Conservation (phyloP, 1,140 invertebrate genomes). For the Armadillidium nasatum region DNA sequence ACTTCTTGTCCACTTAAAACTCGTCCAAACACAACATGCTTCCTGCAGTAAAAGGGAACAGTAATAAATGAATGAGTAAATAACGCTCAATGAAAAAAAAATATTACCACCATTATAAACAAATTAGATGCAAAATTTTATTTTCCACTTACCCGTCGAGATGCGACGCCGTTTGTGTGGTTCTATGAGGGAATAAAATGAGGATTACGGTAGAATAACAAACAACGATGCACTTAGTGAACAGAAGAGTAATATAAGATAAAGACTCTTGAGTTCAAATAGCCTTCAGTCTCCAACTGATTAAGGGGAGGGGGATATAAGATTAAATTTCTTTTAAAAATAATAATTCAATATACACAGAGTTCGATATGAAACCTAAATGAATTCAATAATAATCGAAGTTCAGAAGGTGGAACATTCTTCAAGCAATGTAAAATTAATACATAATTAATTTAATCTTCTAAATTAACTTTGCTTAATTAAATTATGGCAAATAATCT, state of each 20-base stretch:
- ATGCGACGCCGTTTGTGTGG: slow-evolving; percentile 22
- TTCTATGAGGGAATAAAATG: slow-evolving; percentile 20
- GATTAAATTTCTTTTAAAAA: neutral
- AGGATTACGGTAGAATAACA: neutral
- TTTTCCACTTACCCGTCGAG: slow-evolving; percentile 24
- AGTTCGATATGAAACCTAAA: no score
- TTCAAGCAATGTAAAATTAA: no score
- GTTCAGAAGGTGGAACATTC: no score
- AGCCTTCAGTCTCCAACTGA: slow-evolving; percentile 8
- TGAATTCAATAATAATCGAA: no score
- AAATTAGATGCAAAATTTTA: neutral
- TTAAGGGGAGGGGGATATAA: neutral
- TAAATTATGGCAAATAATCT: no score
- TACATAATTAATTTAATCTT: no score
- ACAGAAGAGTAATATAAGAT: slow-evolving; percentile 3
- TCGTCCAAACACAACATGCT: slow-evolving; percentile 69
- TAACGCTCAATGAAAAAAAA: neutral
- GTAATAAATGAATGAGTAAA: neutral
- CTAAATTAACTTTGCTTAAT: no score
- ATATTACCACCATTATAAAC: neutral
- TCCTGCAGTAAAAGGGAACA: slow-evolving; percentile 39
- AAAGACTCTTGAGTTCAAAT: neutral
- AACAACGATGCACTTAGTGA: neutral
- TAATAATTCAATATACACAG: no score
- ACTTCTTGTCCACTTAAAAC: slow-evolving; percentile 54